These are phyloP conservation scores for Phaonia tiefii DNA, from an alignment of 2,888 invertebrate genomes.

Conservation along the genomic window DNA sequence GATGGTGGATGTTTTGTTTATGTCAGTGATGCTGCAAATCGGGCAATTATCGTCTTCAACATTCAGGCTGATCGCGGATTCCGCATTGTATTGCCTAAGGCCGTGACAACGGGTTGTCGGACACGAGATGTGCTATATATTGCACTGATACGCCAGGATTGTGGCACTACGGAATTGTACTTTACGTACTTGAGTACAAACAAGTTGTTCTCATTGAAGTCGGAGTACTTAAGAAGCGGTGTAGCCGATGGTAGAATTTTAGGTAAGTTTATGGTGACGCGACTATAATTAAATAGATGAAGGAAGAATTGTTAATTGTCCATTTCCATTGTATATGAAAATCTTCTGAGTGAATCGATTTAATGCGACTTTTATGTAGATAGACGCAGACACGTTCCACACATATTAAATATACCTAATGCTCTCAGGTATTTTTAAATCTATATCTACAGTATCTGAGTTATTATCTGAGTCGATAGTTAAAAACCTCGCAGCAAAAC, in stretches of 20 bases:
- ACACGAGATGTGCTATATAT: slow-evolving; percentile 86
- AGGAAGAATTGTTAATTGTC: no score
- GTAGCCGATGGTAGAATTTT: slow-evolving; percentile 82
- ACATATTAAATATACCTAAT: no score
- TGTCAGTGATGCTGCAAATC: slow-evolving; percentile 86
- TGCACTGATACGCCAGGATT: slow-evolving; percentile 83
- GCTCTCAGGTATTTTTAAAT: no score
- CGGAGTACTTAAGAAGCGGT: slow-evolving; percentile 84
- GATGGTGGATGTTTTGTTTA: slow-evolving; percentile 84
- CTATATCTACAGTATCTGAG: no score
- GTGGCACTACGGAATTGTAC: slow-evolving; percentile 83
- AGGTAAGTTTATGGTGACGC: no score
- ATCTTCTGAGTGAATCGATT: no score
- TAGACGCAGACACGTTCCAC: no score
- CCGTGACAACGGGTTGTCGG: slow-evolving; percentile 81
- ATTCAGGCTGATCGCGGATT: slow-evolving; percentile 84
- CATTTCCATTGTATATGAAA: no score
- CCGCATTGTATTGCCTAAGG: slow-evolving; percentile 84
- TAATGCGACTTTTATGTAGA: no score
- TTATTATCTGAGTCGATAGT: no score
- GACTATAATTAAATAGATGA: no score
- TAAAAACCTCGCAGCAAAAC: no score
- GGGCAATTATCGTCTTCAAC: slow-evolving; percentile 86
- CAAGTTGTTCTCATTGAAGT: slow-evolving; percentile 84
- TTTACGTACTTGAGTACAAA: slow-evolving; percentile 85